Percentiles rank a stretch among this genome's conserved stretches.
These are phyloP conservation scores for Watsonalla binaria DNA, from an alignment of 2,888 invertebrate genomes.

Conservation along the genomic window DNA sequence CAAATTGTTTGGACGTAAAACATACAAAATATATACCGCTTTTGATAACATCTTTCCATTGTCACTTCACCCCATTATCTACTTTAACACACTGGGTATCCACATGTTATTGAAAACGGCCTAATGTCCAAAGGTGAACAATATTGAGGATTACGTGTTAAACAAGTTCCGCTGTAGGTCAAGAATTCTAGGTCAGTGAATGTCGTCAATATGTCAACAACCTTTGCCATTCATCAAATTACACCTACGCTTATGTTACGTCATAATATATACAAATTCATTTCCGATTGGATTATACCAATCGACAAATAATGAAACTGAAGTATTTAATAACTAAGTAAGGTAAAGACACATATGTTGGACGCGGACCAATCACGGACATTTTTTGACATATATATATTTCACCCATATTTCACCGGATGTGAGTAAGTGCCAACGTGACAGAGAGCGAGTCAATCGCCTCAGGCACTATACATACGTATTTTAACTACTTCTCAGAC, in stretches of 20 bases:
- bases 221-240: background rate
- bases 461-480: no score
- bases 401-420: no score
- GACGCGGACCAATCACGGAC: no score
- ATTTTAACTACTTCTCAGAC: no score
- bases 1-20: no score
- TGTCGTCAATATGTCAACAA: background rate
- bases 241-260: background rate
- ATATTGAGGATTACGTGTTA: background rate
- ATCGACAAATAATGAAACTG: background rate
- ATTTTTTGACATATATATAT: no score
- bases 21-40: no score
- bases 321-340: background rate
- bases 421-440: no score
- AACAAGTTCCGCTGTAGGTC: constrained; percentile 2
- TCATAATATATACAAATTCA: background rate
- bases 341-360: no score
- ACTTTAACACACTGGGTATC: background rate
- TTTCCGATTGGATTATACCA: background rate
- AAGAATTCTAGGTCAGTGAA: background rate
- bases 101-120: background rate
- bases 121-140: background rate
- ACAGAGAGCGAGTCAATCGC: no score
- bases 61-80: background rate
- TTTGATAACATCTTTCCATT: background rate